A percentile compares a stretch with the other conserved stretches of the same genome.
Conservation (phyloP, 2,888 invertebrate species). For the Tetragonisca angustula region DNA sequence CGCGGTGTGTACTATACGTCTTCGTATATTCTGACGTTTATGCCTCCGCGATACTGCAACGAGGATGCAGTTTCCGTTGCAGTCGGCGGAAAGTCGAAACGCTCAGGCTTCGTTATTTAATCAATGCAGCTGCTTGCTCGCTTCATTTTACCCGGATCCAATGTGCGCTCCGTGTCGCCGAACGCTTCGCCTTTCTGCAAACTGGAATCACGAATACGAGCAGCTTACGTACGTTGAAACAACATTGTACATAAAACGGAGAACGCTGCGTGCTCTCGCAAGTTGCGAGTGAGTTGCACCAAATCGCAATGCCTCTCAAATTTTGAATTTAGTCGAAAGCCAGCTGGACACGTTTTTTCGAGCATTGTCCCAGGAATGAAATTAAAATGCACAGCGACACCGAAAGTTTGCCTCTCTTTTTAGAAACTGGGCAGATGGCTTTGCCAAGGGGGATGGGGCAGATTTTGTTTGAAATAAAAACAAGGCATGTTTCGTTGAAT, state of each 20-base stretch:
- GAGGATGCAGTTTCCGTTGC: background rate
- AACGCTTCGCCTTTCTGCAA: slow-evolving; percentile 25
- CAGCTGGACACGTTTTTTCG: background rate
- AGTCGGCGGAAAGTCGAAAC: slow-evolving; percentile 18
- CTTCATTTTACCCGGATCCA: slow-evolving; percentile 34
- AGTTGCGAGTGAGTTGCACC: slow-evolving; percentile 8
- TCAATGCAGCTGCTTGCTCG: slow-evolving; percentile 36
- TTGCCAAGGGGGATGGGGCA: too few relatives aligned
- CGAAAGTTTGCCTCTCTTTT: background rate
- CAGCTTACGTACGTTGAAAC: slow-evolving; percentile 34
- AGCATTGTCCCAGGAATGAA: background rate
- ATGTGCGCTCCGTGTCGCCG: slow-evolving; percentile 17
- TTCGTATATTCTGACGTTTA: background rate
- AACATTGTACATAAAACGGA: slow-evolving; percentile 1
- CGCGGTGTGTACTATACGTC: background rate
- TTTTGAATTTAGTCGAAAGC: background rate
- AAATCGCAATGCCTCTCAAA: slow-evolving; percentile 22
- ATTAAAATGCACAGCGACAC: background rate
- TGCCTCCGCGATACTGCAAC: background rate
- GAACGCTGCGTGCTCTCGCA: slow-evolving; percentile 19
- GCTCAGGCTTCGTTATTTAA: slow-evolving; percentile 43
- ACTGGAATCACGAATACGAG: slow-evolving; percentile 36
- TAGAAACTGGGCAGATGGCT: background rate
- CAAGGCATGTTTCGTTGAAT: too few relatives aligned
- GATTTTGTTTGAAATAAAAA: too few relatives aligned